A percentile compares a stretch with the other conserved stretches of the same genome.
Evolutionary conservation across 2,797 vertebrate species (phyloP).

Genomic region (Perodicticus potto): DNA sequence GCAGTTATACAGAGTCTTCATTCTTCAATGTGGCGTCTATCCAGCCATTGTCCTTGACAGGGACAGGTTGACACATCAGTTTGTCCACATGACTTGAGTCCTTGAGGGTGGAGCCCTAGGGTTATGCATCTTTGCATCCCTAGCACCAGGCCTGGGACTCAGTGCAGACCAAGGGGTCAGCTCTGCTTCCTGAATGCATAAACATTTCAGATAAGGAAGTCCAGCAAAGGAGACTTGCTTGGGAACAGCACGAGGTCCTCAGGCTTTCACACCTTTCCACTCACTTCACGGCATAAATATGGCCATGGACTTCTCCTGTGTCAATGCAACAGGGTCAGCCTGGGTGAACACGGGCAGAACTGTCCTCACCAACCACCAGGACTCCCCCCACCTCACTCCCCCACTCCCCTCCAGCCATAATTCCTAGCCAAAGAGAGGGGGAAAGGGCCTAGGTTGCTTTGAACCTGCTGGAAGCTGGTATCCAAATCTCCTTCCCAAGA

Average conservation of each 20-base stretch:
- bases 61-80: not conserved
- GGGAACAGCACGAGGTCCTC: not conserved
- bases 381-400: not conserved
- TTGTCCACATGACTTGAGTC: not conserved
- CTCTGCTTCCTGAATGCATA: not conserved
- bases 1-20: rapidly evolving
- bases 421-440: not conserved
- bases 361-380: not conserved
- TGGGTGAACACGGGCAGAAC: not conserved
- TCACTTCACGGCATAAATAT: not conserved
- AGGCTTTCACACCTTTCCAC: not conserved
- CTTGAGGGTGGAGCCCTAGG: not conserved
- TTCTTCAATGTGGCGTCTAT: not conserved
- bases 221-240: not conserved
- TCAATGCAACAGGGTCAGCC: not conserved
- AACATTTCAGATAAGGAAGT: not conserved
- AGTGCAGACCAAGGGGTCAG: not conserved
- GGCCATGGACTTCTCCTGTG: not conserved
- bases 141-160: not conserved
- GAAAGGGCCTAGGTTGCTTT: not conserved
- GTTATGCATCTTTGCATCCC: not conserved
- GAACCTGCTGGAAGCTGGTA: not conserved
- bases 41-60: not conserved
- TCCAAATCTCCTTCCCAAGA: not conserved
- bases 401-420: not conserved